A percentile compares a stretch with the other conserved stretches of the same genome.
Evolutionary conservation across 2,888 invertebrate genomes (phyloP).

Genomic region (Tachina grossa): DNA sequence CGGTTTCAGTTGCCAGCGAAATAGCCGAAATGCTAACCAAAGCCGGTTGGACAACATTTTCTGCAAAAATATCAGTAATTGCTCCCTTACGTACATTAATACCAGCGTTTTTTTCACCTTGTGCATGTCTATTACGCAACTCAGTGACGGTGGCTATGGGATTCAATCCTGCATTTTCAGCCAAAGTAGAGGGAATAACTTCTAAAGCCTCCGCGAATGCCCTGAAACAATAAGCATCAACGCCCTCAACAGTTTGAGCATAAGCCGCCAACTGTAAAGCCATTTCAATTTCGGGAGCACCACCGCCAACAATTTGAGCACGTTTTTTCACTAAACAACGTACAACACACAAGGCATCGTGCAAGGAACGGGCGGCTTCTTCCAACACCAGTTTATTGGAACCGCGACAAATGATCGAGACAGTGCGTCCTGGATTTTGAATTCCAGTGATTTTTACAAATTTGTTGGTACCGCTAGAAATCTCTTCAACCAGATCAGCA

Average conservation of each 20-base stretch:
- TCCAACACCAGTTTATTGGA: conserved; percentile 94
- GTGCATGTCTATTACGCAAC: conserved; percentile 95
- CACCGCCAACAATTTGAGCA: conserved; percentile 97
- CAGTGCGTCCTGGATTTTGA: conserved; percentile 93
- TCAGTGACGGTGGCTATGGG: conserved; percentile 98
- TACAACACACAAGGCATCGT: conserved; percentile 95
- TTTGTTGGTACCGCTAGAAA: conserved; percentile 93
- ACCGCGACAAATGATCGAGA: conserved; percentile 94
- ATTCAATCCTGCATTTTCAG: conserved; percentile 94
- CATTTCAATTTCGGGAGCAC: conserved; percentile 98
- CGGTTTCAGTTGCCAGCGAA: conserved; percentile 97
- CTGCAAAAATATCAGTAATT: conserved; percentile 97
- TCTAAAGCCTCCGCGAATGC: conserved; percentile 98
- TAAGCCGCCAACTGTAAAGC: conserved; percentile 91
- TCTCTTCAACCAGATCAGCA: conserved; percentile 97
- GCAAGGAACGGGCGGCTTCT: conserved; percentile 95
- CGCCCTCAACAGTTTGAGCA: conserved; percentile 93
- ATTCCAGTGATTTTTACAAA: conserved; percentile 97
- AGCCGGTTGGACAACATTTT: conserved; percentile 98
- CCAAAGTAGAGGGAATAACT: conserved; percentile 94
- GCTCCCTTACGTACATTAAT: conserved; percentile 98
- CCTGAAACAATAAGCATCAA: conserved; percentile 97
- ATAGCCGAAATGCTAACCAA: conserved; percentile 97
- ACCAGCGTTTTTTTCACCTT: conserved; percentile 92
- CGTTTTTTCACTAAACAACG: conserved; percentile 97